Percentiles rank a stretch among this genome's conserved stretches.
Evolutionary conservation across 2,888 invertebrate genomes (phyloP).

Genomic region (Fragum whitleyi): DNA sequence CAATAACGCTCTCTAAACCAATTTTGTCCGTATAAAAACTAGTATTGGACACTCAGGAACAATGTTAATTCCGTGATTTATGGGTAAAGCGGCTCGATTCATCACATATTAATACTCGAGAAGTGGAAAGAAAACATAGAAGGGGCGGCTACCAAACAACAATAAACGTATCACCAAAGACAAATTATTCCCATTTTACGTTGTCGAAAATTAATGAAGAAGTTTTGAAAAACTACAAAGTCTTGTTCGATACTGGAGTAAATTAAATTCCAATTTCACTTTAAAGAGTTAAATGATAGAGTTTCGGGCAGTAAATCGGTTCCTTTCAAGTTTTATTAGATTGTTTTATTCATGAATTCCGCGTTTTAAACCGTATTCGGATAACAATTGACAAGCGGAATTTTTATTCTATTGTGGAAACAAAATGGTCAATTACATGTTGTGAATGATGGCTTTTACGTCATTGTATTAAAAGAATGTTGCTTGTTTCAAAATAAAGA

Average conservation of each 20-base stretch:
- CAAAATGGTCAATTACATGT: constrained; percentile 39
- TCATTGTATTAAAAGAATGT: background rate
- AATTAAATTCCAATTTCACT: constrained; percentile 66
- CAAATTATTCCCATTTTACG: constrained; percentile 60
- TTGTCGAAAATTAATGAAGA: constrained; percentile 50
- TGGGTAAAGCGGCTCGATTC: constrained; percentile 1
- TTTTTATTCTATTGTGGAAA: constrained; percentile 31
- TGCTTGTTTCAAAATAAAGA: no score
- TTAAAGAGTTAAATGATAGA: constrained; percentile 53
- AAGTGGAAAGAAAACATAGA: constrained; percentile 37
- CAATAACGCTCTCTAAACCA: background rate
- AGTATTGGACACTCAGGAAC: constrained; percentile 8
- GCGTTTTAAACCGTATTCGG: constrained; percentile 29
- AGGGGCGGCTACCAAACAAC: constrained; percentile 40
- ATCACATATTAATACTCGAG: constrained; percentile 13
- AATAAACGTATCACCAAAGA: constrained; percentile 62
- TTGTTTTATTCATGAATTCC: constrained; percentile 41
- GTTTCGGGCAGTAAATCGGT: constrained; percentile 33
- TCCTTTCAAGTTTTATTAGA: constrained; percentile 40
- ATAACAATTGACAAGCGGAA: constrained; percentile 33
- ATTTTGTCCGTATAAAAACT: constrained; percentile 1
- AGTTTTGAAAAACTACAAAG: constrained; percentile 10
- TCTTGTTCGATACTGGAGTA: constrained; percentile 41
- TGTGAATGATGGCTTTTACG: background rate
- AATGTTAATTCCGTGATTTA: constrained; percentile 29